Percentiles rank a stretch among this genome's conserved stretches.
phyloP scores from a whole-genome alignment of 2,888 invertebrate genomes.

The Chorisops tibialis region DNA sequence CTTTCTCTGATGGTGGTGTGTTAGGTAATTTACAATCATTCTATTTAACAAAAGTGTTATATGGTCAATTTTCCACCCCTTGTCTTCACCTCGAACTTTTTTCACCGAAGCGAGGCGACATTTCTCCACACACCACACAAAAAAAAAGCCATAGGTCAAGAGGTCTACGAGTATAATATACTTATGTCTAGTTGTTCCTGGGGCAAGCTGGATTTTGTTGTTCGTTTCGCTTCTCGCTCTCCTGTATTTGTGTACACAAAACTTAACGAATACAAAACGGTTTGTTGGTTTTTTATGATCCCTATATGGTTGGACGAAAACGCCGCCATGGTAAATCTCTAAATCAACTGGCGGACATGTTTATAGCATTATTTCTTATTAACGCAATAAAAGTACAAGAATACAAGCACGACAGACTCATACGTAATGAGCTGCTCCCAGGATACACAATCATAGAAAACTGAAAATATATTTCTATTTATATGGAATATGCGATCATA shows the following conservation, averaged over 20 bases:
- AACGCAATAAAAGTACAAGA: conserved; percentile 48
- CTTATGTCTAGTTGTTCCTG: no score
- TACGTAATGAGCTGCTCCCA: conserved; percentile 19
- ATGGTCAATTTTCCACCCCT: conserved; percentile 28
- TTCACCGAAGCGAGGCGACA: no score
- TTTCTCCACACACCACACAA: no score
- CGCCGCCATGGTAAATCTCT: conserved; percentile 26
- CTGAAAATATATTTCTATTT: no score
- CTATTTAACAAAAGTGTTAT: conserved; percentile 28
- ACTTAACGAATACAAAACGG: conserved; percentile 5
- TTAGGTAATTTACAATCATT: conserved; percentile 29
- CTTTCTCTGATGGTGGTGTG: background rate
- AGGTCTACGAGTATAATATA: no score
- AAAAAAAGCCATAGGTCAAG: no score
- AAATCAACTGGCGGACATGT: conserved; percentile 52
- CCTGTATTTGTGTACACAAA: no score
- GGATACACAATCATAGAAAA: background rate
- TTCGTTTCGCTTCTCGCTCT: no score
- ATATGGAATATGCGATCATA: no score
- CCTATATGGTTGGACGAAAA: background rate
- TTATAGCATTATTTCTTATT: conserved; percentile 47
- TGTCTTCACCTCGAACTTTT: no score
- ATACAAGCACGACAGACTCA: conserved; percentile 15
- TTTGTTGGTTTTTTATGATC: conserved; percentile 15
- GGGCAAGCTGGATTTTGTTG: no score